Evolutionary conservation across 2,888 invertebrate genomes (phyloP).

Genomic region (Operophtera brumata): DNA sequence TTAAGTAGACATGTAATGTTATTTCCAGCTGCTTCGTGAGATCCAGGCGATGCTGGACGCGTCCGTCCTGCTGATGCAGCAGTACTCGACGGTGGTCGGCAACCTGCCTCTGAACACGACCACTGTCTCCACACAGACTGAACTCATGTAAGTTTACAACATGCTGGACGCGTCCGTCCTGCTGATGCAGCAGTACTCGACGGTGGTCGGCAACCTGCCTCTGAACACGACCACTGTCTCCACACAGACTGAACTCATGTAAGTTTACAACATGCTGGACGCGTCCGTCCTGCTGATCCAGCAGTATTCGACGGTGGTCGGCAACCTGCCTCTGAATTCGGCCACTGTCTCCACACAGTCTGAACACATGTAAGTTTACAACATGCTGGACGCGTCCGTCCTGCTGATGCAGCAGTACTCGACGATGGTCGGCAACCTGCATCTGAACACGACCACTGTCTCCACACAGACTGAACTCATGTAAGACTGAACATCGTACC

Average conservation of each 20-base stretch:
- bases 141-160: conserved; percentile 48
- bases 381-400: conserved; percentile 88
- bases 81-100: conserved; percentile 89
- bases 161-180: conserved; percentile 90
- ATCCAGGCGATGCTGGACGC: conserved; percentile 95
- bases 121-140: conserved; percentile 70
- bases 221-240: conserved; percentile 63
- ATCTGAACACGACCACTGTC: conserved; percentile 63
- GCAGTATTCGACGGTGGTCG: conserved; percentile 90
- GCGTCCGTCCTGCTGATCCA: conserved; percentile 97
- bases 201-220: conserved; percentile 82
- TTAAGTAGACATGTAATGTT: neutral
- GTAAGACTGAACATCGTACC: too few species aligned
- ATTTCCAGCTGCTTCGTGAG: conserved; percentile 86
- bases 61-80: conserved; percentile 95
- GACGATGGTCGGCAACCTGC: conserved; percentile 82
- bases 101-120: conserved; percentile 73
- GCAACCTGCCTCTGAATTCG: conserved; percentile 75
- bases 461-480: conserved; percentile 67
- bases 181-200: conserved; percentile 96
- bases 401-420: conserved; percentile 97
- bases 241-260: conserved; percentile 68
- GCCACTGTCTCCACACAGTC: conserved; percentile 69
- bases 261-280: conserved; percentile 74
- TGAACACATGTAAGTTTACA: conserved; percentile 51